Percentiles rank a stretch among this genome's conserved stretches.
Conservation (phyloP, 37 sponge, comb jelly and placozoan genomes). For the Spongia lamella region DNA sequence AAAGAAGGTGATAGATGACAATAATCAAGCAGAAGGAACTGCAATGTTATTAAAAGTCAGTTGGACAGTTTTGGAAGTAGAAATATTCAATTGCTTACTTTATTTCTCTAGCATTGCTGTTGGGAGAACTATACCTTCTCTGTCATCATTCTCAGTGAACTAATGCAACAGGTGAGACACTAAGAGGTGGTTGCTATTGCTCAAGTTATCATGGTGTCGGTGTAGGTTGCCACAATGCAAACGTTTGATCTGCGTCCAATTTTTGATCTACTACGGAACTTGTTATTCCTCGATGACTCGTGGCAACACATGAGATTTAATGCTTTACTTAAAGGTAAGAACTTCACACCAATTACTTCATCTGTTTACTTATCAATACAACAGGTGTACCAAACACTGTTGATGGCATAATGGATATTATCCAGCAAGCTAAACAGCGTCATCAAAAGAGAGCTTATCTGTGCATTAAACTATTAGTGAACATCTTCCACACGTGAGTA, state of each 20-base stretch:
- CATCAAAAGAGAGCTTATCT: constrained; percentile 86
- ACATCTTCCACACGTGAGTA: constrained; percentile 61
- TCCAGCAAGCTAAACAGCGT: constrained; percentile 57
- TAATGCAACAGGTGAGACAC: constrained; percentile 53
- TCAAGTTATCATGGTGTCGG: neutral
- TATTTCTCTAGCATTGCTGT: constrained; percentile 56
- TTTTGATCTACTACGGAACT: constrained; percentile 76
- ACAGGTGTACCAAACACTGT: constrained; percentile 34
- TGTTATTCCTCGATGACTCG: constrained; percentile 82
- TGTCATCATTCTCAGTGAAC: constrained; percentile 62
- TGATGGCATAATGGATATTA: constrained; percentile 76
- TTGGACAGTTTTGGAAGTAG: neutral
- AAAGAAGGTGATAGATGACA: constrained; percentile 86
- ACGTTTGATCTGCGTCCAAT: constrained; percentile 80
- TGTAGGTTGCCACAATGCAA: constrained; percentile 71
- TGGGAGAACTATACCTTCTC: constrained; percentile 90
- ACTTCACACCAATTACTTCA: neutral
- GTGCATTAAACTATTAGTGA: constrained; percentile 78
- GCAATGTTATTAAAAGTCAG: constrained; percentile 59
- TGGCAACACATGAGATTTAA: constrained; percentile 72
- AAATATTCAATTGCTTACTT: no score
- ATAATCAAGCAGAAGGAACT: constrained; percentile 69
- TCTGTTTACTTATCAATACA: no score
- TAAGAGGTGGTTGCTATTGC: neutral
- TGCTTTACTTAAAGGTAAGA: constrained; percentile 54